Evolutionary conservation across 1,140 invertebrate species (phyloP), one percentile per base, ranked within the genome.

Genomic region (Pseudomyrmex concolor): DNA sequence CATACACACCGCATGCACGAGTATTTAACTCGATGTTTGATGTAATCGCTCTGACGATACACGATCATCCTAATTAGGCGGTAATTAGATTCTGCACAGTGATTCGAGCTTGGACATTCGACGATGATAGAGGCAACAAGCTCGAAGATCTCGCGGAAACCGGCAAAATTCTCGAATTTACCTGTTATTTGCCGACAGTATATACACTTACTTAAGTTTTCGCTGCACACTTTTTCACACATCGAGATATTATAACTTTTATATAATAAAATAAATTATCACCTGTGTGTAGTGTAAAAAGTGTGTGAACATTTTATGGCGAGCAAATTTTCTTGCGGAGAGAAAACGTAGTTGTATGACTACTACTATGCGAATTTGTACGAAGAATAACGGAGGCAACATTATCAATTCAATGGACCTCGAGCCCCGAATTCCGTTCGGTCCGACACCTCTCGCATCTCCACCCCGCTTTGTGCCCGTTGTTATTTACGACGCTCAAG

Each of bases 21-120:
- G 57, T 87, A 66, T 59, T 86, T 84, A 86, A 84, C 87, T 86
- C 80, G 84, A 84, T 89, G 86, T 86, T 86, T 78, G 89, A 89
- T 91, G 85, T 80, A 88, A 91, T 91, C 90, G 81, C 80, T 66
- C 51, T 66, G 59, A 85, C 84, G 86, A 89, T 89, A 90, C 86
- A 90, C 84, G 90, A 91, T 91, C 90, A 86, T 87, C 82, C 90
- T 90, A 91, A 91, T 91, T 91, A 90, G 89, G 62, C 82, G 86
- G 86, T 90, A 90, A 91, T 91, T 91, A 91, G 90, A 90, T 89
- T 90, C 89, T 87, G 85, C 86, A 86, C 84, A 80, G 88, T 77
- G 86, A 88, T 88, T 64, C 71, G 71, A 88, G 85, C 68, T 92
- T 87, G 87, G 89, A 77, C 67, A 83, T 64, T 62, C 74, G 62